phyloP scores from a whole-genome alignment of 2,888 invertebrate genomes.

The Villa cingulata region DNA sequence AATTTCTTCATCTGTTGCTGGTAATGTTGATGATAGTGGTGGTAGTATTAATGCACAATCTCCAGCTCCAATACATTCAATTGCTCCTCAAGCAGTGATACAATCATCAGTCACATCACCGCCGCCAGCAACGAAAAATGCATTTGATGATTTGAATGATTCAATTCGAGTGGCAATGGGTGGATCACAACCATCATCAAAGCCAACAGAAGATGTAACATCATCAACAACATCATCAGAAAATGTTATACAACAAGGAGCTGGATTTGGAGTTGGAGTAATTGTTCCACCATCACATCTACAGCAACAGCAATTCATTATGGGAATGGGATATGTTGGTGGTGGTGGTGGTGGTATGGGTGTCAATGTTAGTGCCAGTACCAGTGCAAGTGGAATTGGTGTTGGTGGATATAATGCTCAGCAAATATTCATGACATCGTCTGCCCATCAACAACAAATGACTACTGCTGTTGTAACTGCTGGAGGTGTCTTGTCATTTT shows the following conservation, averaged over 20 bases:
- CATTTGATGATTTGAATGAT: conserved; percentile 55
- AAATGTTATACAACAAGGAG: conserved; percentile 6
- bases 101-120: conserved; percentile 33
- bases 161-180: conserved; percentile 54
- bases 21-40: conserved; percentile 5
- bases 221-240: conserved; percentile 1
- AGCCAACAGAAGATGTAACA: conserved; percentile 26
- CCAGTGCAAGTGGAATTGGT: background rate
- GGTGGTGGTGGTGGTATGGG: conserved; percentile 9
- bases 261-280: background rate
- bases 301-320: conserved; percentile 17
- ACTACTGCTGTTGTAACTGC: conserved; percentile 33
- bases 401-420: conserved; percentile 17
- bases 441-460: too few species aligned
- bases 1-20: background rate
- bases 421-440: conserved; percentile 16
- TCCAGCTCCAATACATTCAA: conserved; percentile 34
- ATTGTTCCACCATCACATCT: conserved; percentile 18
- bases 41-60: conserved; percentile 4
- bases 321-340: conserved; percentile 6
- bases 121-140: too few species aligned
- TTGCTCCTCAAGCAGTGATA: conserved; percentile 26
- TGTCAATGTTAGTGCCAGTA: too few species aligned
- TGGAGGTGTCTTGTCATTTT: conserved; percentile 28
- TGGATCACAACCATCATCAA: conserved; percentile 43